Base-by-base conservation (phyloP, 2,113 vertebrate species). In the Erinaceus europaeus region DNA sequence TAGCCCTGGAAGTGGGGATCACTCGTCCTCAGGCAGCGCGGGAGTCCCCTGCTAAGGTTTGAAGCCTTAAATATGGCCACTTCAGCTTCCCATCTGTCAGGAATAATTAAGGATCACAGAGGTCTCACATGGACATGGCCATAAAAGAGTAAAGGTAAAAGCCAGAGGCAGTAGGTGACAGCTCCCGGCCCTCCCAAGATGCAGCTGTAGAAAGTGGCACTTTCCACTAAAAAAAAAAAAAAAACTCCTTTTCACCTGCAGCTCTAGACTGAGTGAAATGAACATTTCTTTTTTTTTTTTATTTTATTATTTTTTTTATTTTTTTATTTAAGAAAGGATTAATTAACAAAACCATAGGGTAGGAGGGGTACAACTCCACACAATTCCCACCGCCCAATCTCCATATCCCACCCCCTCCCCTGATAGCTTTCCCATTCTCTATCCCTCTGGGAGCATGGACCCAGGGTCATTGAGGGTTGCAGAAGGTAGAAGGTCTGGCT, bases 251-350 rank as follows among this genome's bases (percentile, higher is more conserved):
- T 48, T 84, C 69, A 34, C 32, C 90, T 76, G 72, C 69, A 91
- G 93, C 61, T 87, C 12, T 90, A 62, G 75, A 84, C 91, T 80
- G 78, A 86, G 81, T 62, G 52, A 95, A 96, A 94, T 85, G 74
- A 95, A 89, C 84, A 88, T 95, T 87, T 96, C 73, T 74, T n/a
- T n/a, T n/a, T n/a, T n/a, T n/a, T n/a, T n/a, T n/a, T n/a, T n/a
- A n/a, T n/a, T n/a, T n/a, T n/a, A n/a, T n/a, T n/a, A n/a, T n/a
- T n/a, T n/a, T n/a, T n/a, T n/a, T n/a, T n/a, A n/a, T n/a, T n/a
- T n/a, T n/a, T n/a, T n/a, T n/a, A n/a, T n/a, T n/a, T n/a, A n/a
- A n/a, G n/a, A n/a, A n/a, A n/a, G n/a, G n/a, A n/a, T n/a, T n/a
- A n/a, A n/a, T n/a, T n/a, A n/a, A n/a, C n/a, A n/a, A n/a, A n/a